phyloP scores from a whole-genome alignment of 2,113 vertebrate species.

The Strix uralensis region DNA sequence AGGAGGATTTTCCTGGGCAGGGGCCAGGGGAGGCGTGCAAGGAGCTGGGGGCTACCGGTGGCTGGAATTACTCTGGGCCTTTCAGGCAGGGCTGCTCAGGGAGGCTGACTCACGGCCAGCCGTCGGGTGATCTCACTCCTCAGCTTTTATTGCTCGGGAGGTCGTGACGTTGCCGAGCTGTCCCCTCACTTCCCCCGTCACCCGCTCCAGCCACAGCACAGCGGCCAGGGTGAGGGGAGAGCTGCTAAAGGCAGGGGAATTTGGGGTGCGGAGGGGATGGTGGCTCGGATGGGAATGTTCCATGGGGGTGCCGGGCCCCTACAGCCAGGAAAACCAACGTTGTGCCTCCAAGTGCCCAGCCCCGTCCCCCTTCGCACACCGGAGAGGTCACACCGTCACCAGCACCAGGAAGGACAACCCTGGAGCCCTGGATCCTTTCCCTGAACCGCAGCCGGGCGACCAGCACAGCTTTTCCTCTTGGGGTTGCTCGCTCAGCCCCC shows the following conservation, averaged over 20 bases:
- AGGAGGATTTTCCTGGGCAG: background rate
- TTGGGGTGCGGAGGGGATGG: fast-evolving
- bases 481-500: background rate
- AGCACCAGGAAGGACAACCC: background rate
- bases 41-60: background rate
- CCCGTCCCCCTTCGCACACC: background rate
- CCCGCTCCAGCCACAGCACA: background rate
- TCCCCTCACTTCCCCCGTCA: background rate
- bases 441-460: fast-evolving
- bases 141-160: background rate
- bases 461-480: background rate
- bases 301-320: background rate
- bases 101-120: background rate
- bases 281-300: background rate
- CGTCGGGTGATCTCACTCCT: background rate
- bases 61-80: background rate
- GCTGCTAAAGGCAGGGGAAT: background rate
- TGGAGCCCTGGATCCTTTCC: background rate
- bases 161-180: background rate
- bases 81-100: background rate
- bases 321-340: fast-evolving
- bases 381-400: fast-evolving
- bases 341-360: background rate
- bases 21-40: background rate
- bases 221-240: fast-evolving